Evolutionary conservation across 2,888 invertebrate genomes (phyloP), one percentile per base, ranked within the genome.

Genomic region (Macrostomum cliftonense): DNA sequence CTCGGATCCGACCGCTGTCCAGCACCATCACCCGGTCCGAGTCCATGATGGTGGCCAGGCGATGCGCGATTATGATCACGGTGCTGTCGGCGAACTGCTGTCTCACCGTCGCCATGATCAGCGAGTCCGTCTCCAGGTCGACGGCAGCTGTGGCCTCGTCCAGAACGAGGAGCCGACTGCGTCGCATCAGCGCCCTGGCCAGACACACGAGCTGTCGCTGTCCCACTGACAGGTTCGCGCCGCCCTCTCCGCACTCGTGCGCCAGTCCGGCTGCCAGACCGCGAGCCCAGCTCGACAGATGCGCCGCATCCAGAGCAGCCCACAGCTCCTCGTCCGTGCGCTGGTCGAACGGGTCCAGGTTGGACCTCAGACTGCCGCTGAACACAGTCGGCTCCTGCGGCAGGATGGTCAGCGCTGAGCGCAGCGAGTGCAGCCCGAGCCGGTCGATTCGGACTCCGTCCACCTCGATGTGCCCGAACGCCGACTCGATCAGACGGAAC

Each of bases 91-190:
- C 77, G 69, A 89, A 89, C 68, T 88, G 83, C 21, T 78, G 77
- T 19, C 82, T 78, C 64, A 89, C 89, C 4, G 89, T 89, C 71
- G 77, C 77, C 78, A 82, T 81, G 65, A 87, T 86, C 52, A 86
- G 77, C 12, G 68, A 67, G 68, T 87, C 87, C 0, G 86, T 87
- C 75, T 85, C 85, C 56, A 86, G 74, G 74, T 87, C 87, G 17
- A 86, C 83, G 54, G 85, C 84, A 43, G 86, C 85, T 37, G 86
- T 86, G 43, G 86, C 86, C 72, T 86, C 85, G 65, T 86, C 85
- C 52, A 86, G 74, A 55, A 88, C 81, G 21, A 91, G 73, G 53
- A 89, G 78, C 71, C 82, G 83, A 7, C 84, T 84, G 73, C 86
- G 85, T 47, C 84, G 76, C 47, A 87, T 75, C 60, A 86, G 72